Evolutionary conservation across 2,113 vertebrate genomes (phyloP).

Genomic region (Etia nguti): DNA sequence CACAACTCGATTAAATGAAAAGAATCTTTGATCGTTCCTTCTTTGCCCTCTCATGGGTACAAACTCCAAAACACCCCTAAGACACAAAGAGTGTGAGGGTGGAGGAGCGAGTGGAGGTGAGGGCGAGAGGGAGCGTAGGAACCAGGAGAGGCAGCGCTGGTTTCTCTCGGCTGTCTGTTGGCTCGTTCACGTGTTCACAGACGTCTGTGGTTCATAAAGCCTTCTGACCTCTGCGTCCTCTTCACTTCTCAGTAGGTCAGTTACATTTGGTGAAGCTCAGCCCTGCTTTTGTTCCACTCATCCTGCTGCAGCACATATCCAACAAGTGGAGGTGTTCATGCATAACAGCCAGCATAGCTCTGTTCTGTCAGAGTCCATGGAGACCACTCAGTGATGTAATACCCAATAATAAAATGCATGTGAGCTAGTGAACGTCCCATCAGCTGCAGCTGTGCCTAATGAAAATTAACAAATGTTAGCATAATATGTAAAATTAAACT

Average conservation of each 20-base stretch:
- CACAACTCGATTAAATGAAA: background rate
- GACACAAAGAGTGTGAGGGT: background rate
- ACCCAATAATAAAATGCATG: background rate
- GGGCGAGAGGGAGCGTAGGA: background rate
- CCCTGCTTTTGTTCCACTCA: background rate
- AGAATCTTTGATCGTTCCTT: conserved; percentile 14
- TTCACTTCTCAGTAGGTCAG: background rate
- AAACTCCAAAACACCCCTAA: background rate
- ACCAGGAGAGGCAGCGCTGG: background rate
- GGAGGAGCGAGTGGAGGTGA: background rate
- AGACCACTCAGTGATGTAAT: background rate
- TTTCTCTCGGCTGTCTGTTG: background rate
- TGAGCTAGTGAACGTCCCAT: background rate
- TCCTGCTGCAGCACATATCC: background rate
- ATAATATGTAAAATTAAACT: background rate
- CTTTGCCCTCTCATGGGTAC: background rate
- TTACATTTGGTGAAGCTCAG: background rate
- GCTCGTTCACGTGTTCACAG: background rate
- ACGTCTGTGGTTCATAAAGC: background rate
- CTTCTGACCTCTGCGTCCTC: background rate
- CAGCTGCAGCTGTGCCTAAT: background rate
- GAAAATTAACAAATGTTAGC: background rate
- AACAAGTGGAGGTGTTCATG: background rate
- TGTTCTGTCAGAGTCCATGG: background rate
- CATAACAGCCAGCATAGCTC: background rate